A percentile compares a stretch with the other conserved stretches of the same genome.
phyloP scores from a whole-genome alignment of 2,888 invertebrate genomes.

The Clusia tigrina region DNA sequence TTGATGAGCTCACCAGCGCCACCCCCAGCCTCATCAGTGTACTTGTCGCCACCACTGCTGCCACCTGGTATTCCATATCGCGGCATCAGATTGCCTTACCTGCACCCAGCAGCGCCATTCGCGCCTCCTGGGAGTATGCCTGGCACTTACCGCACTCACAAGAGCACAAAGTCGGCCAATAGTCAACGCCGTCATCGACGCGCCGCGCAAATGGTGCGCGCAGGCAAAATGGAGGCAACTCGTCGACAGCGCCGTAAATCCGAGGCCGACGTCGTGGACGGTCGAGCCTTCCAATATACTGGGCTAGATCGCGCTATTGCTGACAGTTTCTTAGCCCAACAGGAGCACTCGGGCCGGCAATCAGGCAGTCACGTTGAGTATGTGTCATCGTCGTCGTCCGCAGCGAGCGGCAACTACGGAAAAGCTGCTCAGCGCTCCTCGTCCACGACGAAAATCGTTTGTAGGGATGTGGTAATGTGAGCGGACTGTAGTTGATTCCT shows the following conservation, averaged over 20 bases:
- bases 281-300: slow-evolving; percentile 59
- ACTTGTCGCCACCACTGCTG: slow-evolving; percentile 40
- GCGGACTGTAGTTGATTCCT: not conserved
- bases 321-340: slow-evolving; percentile 61
- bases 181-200: slow-evolving; percentile 47
- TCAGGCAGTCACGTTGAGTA: slow-evolving; percentile 62
- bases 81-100: slow-evolving; percentile 54
- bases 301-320: slow-evolving; percentile 63
- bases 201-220: slow-evolving; percentile 36
- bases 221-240: slow-evolving; percentile 48
- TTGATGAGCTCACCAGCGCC: slow-evolving; percentile 47
- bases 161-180: slow-evolving; percentile 48
- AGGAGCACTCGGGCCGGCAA: slow-evolving; percentile 55
- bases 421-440: slow-evolving; percentile 39
- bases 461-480: slow-evolving; percentile 60
- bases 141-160: slow-evolving; percentile 54
- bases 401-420: slow-evolving; percentile 40
- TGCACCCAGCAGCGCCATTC: slow-evolving; percentile 48
- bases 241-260: slow-evolving; percentile 61
- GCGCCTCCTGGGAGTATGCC: slow-evolving; percentile 42
- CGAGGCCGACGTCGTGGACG: slow-evolving; percentile 58
- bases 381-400: slow-evolving; percentile 54
- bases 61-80: slow-evolving; percentile 42
- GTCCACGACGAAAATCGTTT: slow-evolving; percentile 54
- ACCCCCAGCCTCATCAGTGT: slow-evolving; percentile 31